A percentile compares a stretch with the other conserved stretches of the same genome.
Evolutionary conservation across 2,797 vertebrate species (phyloP).

Genomic region (Ataeniobius toweri): DNA sequence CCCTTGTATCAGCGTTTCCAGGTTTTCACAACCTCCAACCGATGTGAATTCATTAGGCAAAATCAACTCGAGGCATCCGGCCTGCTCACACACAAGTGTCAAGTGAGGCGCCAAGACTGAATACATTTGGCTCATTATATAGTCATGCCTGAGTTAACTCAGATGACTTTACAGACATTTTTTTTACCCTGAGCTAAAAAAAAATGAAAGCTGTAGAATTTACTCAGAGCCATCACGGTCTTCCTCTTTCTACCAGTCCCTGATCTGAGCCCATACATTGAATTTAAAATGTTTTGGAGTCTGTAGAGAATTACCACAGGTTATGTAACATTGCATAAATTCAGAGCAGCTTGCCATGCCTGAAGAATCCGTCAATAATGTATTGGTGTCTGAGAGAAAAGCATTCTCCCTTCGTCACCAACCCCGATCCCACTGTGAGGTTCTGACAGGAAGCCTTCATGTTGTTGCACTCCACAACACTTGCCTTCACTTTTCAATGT

Average conservation of each 20-base stretch:
- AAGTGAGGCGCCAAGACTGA: constrained; percentile 1
- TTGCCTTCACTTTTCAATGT: constrained; percentile 38
- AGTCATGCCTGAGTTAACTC: constrained; percentile 19
- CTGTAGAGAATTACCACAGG: constrained; percentile 39
- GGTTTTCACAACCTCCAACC: constrained; percentile 22
- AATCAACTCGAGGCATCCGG: constrained; percentile 12
- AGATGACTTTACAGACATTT: constrained; percentile 13
- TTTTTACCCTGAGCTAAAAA: constrained; percentile 20
- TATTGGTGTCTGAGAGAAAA: constrained; percentile 53
- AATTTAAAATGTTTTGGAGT: constrained; percentile 42
- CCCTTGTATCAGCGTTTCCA: constrained; percentile 51
- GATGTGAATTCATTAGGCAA: constrained; percentile 22
- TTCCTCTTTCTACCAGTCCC: constrained; percentile 34
- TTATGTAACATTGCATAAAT: constrained; percentile 57
- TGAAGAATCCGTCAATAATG: constrained; percentile 63
- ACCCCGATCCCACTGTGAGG: constrained; percentile 9
- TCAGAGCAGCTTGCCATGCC: constrained; percentile 37
- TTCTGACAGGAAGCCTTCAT: constrained; percentile 36
- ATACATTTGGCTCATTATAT: constrained; percentile 17
- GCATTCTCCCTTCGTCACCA: background rate
- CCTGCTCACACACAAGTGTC: constrained; percentile 21
- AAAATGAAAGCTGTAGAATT: constrained; percentile 37
- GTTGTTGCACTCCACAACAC: constrained; percentile 35
- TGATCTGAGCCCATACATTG: constrained; percentile 15
- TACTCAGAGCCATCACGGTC: constrained; percentile 28